Percentiles rank a stretch among this genome's conserved stretches.
These are phyloP conservation scores for Medauroidea extradentata DNA, from an alignment of 1,140 invertebrate genomes.

Conservation along the genomic window DNA sequence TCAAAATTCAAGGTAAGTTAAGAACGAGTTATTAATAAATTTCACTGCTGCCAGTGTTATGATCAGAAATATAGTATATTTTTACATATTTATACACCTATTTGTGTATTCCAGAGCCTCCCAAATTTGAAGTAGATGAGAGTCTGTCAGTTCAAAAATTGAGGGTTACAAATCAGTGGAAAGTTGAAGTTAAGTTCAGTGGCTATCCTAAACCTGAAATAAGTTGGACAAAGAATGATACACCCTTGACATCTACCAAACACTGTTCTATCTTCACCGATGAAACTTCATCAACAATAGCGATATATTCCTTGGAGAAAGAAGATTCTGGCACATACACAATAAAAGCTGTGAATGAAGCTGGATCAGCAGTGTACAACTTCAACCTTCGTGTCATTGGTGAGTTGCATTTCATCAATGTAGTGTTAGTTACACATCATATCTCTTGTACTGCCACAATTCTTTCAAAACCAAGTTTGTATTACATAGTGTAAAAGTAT, in stretches of 20 bases:
- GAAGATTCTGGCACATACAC: constrained; percentile 62
- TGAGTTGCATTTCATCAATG: constrained; percentile 44
- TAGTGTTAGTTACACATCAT: too few relatives aligned
- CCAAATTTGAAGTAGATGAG: constrained; percentile 56
- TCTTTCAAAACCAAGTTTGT: too few relatives aligned
- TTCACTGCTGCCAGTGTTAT: too few relatives aligned
- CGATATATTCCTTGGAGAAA: constrained; percentile 54
- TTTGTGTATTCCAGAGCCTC: constrained; percentile 48
- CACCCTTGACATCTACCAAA: constrained; percentile 47
- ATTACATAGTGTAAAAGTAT: too few relatives aligned
- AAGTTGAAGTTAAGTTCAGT: constrained; percentile 52
- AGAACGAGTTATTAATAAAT: neutral
- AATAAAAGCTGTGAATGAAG: constrained; percentile 60
- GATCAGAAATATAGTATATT: too few relatives aligned
- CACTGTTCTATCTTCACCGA: constrained; percentile 52
- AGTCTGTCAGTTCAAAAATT: constrained; percentile 55
- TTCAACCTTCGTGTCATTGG: constrained; percentile 75
- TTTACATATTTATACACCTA: neutral
- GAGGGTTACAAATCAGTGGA: constrained; percentile 56
- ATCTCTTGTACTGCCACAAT: too few relatives aligned
- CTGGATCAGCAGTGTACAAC: constrained; percentile 64
- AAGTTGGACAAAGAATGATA: constrained; percentile 59
- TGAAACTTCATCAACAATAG: constrained; percentile 55
- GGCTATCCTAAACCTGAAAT: constrained; percentile 65
- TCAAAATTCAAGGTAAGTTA: constrained; percentile 54